These are phyloP conservation scores for Pipistrellus kuhlii DNA, from an alignment of 2,797 vertebrate species.

Conservation along the genomic window DNA sequence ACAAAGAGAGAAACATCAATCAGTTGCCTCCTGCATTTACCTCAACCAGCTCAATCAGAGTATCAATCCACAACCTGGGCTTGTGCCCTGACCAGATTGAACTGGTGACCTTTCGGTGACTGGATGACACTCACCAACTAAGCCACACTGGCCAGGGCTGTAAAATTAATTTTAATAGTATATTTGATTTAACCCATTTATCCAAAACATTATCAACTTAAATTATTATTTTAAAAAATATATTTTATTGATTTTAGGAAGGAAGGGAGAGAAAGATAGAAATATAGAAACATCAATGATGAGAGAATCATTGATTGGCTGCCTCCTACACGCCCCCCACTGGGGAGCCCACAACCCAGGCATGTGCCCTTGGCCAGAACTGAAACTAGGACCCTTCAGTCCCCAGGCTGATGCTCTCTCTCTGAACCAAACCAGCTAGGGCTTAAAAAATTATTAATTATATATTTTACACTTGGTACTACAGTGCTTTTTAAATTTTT, in stretches of 20 bases:
- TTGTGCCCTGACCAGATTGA: not conserved
- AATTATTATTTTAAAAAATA: not conserved
- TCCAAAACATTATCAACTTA: conserved; percentile 3
- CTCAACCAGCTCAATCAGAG: not conserved
- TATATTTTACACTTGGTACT: not conserved
- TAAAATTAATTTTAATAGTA: conserved; percentile 47
- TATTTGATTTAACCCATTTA: not conserved
- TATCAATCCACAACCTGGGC: not conserved
- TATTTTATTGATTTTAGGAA: no score
- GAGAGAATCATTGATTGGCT: no score
- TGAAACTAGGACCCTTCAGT: no score
- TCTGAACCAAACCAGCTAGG: not conserved
- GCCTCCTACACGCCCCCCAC: no score
- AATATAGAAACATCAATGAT: no score
- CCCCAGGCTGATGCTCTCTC: no score
- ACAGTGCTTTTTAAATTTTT: not conserved
- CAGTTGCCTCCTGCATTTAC: not conserved
- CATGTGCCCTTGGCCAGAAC: no score
- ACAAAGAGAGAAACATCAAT: not conserved
- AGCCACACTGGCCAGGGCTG: not conserved
- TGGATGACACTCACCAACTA: not conserved
- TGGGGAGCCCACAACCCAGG: no score
- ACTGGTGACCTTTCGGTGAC: not conserved
- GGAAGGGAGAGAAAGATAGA: no score
- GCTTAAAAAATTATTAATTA: conserved; percentile 16